These are phyloP conservation scores for Nomada ferruginata DNA, from an alignment of 2,888 invertebrate genomes.

Conservation along the genomic window DNA sequence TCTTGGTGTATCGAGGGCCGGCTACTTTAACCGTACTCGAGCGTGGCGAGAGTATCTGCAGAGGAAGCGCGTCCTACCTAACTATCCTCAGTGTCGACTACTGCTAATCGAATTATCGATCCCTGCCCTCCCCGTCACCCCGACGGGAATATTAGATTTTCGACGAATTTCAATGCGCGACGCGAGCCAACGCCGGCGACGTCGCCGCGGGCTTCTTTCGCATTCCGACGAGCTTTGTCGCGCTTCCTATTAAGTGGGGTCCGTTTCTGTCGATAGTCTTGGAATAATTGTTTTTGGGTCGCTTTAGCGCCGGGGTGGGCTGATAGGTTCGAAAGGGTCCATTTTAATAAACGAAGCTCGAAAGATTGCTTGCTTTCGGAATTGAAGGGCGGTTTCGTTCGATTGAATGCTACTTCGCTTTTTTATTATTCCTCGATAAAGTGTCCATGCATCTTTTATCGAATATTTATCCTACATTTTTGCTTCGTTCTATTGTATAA, in stretches of 20 bases:
- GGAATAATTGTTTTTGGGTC: not conserved
- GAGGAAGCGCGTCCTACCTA: conserved; percentile 61
- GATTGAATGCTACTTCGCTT: no score
- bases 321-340: no score
- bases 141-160: conserved; percentile 75
- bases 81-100: conserved; percentile 72
- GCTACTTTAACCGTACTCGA: conserved; percentile 72
- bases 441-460: no score
- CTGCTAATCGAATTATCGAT: conserved; percentile 80
- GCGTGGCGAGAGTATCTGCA: conserved; percentile 39
- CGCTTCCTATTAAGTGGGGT: conserved; percentile 12
- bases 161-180: conserved; percentile 71
- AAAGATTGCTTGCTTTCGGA: no score
- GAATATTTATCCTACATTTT: no score
- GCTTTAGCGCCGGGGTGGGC: no score
- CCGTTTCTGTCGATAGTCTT: not conserved
- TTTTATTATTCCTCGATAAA: no score
- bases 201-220: conserved; percentile 56
- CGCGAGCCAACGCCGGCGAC: conserved; percentile 25
- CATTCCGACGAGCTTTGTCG: conserved; percentile 34
- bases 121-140: conserved; percentile 62
- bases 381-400: no score
- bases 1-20: conserved; percentile 51
- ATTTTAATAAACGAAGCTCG: no score
- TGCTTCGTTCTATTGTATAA: no score